phyloP scores from a whole-genome alignment of 1,140 invertebrate species.

The Coelopa frigida region DNA sequence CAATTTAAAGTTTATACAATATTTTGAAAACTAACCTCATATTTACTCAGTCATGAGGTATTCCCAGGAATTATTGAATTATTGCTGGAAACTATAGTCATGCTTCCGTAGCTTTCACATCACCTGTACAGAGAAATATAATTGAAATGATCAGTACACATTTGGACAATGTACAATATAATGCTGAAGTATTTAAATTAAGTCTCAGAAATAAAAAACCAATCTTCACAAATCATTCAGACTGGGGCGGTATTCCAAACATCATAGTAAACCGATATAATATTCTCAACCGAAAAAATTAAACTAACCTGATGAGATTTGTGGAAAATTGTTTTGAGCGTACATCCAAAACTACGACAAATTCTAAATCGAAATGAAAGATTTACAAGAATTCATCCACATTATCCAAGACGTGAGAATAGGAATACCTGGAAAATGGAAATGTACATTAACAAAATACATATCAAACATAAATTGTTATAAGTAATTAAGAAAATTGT shows the following conservation, averaged over 20 bases:
- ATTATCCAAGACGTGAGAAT: too few relatives aligned
- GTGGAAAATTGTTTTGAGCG: neutral
- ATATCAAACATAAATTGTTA: neutral
- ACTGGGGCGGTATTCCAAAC: constrained; percentile 12
- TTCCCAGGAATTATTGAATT: too few relatives aligned
- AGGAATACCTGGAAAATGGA: neutral
- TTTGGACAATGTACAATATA: too few relatives aligned
- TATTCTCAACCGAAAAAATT: neutral
- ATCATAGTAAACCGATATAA: constrained; percentile 2
- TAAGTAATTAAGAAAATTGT: constrained; percentile 5
- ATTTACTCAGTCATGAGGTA: too few relatives aligned
- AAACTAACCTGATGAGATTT: constrained; percentile 1
- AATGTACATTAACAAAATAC: neutral
- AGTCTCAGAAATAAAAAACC: constrained; percentile 6
- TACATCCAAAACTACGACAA: neutral
- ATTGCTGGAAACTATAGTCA: too few relatives aligned
- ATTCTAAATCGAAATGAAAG: too few relatives aligned
- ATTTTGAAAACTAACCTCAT: too few relatives aligned
- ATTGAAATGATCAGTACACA: too few relatives aligned
- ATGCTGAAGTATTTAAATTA: too few relatives aligned
- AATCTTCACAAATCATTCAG: constrained; percentile 10
- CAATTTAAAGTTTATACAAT: neutral
- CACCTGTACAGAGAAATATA: too few relatives aligned
- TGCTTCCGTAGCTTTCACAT: too few relatives aligned
- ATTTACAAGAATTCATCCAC: too few relatives aligned